Evolutionary conservation across 2,113 vertebrate species (phyloP).

Genomic region (Spea multiplicata): DNA sequence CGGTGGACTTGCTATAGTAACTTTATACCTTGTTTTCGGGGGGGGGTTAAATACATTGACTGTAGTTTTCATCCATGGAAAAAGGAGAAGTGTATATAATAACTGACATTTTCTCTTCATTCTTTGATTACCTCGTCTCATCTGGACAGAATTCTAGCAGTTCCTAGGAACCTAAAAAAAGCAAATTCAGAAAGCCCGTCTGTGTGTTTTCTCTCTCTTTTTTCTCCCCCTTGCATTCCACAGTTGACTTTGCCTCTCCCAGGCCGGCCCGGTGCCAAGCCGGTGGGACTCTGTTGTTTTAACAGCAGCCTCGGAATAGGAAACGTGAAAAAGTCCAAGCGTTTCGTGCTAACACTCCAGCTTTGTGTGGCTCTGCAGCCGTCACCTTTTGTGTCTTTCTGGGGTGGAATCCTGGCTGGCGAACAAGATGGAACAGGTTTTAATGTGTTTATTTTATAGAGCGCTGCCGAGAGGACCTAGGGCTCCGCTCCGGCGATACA

Average conservation of each 20-base stretch:
- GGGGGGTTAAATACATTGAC: too few relatives aligned
- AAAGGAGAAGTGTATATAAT: too few relatives aligned
- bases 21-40: too few relatives aligned
- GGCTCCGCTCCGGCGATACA: neutral
- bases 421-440: conserved; percentile 21
- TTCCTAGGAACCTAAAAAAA: neutral
- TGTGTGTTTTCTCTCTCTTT: neutral
- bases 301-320: conserved; percentile 43
- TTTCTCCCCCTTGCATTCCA: conserved; percentile 23
- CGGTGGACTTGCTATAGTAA: too few relatives aligned
- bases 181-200: neutral
- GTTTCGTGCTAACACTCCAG: conserved; percentile 31
- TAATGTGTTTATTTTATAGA: conserved; percentile 18
- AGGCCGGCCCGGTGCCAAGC: conserved; percentile 28
- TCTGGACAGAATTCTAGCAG: too few relatives aligned
- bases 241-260: conserved; percentile 37
- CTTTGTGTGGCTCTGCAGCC: conserved; percentile 17
- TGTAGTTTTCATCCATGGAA: too few relatives aligned
- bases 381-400: conserved; percentile 25
- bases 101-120: too few relatives aligned
- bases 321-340: conserved; percentile 25
- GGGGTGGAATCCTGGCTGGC: conserved; percentile 24
- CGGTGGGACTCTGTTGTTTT: conserved; percentile 43
- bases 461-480: neutral
- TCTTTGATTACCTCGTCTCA: too few relatives aligned